Evolutionary conservation across 2,797 vertebrate species (phyloP).

Genomic region (Chromobotia macracanthus): DNA sequence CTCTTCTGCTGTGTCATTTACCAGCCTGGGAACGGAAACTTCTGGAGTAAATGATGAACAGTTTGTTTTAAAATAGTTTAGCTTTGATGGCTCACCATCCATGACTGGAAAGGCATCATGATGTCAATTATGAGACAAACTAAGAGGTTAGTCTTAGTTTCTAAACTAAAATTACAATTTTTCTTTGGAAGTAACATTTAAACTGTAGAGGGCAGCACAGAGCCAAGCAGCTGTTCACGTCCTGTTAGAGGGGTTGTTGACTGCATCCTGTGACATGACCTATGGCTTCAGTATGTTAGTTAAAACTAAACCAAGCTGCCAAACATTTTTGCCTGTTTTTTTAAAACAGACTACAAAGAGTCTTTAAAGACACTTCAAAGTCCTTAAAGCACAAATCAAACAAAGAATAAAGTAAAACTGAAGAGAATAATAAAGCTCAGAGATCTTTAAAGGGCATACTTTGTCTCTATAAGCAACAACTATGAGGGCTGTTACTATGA

Average conservation of each 20-base stretch:
- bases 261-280: constrained; percentile 21
- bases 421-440: constrained; percentile 35
- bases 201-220: constrained; percentile 56
- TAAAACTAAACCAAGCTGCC: constrained; percentile 15
- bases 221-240: constrained; percentile 8
- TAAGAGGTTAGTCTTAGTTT: constrained; percentile 10
- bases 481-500: too few species aligned
- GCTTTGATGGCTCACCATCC: neutral
- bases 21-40: constrained; percentile 64
- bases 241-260: neutral
- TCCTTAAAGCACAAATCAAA: neutral
- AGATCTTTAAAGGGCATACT: constrained; percentile 11
- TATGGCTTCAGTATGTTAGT: constrained; percentile 17
- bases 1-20: constrained; percentile 71
- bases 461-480: too few species aligned
- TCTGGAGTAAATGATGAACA: constrained; percentile 43
- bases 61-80: constrained; percentile 15
- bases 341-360: constrained; percentile 2
- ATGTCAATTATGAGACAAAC: neutral
- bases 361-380: too few species aligned
- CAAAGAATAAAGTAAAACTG: neutral
- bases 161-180: neutral
- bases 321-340: neutral
- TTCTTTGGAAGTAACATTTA: neutral
- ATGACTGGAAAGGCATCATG: constrained; percentile 33